phyloP scores from a whole-genome alignment of 2,797 vertebrate species.

The Hipposideros larvatus region DNA sequence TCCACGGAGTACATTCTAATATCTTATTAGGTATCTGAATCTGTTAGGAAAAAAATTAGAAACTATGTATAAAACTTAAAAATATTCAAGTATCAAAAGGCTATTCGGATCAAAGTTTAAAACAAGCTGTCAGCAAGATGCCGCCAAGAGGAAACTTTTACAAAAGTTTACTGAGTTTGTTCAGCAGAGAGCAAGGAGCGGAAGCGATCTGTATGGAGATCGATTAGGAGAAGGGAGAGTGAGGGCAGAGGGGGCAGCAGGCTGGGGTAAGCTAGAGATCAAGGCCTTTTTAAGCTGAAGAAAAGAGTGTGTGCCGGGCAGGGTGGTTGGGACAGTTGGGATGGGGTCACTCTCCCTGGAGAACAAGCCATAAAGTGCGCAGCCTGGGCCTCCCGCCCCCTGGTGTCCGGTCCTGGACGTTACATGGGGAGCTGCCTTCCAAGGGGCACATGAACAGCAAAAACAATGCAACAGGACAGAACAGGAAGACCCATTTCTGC shows the following conservation, averaged over 20 bases:
- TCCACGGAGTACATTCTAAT: slow-evolving; percentile 78
- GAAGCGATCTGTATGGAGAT: slow-evolving; percentile 1
- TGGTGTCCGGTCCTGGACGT: background rate
- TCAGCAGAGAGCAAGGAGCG: slow-evolving; percentile 26
- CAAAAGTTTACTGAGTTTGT: background rate
- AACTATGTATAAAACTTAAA: slow-evolving; percentile 83
- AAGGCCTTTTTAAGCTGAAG: background rate
- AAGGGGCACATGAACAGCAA: background rate
- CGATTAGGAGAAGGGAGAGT: background rate
- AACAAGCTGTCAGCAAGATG: slow-evolving; percentile 76
- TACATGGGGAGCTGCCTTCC: background rate
- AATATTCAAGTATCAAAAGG: slow-evolving; percentile 86
- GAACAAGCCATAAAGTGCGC: background rate
- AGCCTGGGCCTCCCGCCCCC: background rate
- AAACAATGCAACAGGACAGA: background rate
- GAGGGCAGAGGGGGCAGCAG: background rate
- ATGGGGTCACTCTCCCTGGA: background rate
- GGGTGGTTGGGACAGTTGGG: background rate
- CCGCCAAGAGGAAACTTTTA: background rate
- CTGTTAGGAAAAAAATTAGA: slow-evolving; percentile 83
- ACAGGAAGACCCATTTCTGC: slow-evolving; percentile 53
- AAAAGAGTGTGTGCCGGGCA: background rate
- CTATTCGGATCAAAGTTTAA: slow-evolving; percentile 79
- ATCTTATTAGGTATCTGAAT: slow-evolving; percentile 77
- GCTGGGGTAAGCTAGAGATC: background rate